These are phyloP conservation scores for Shinisaurus crocodilurus DNA, from an alignment of 2,113 vertebrate genomes.

Conservation along the genomic window DNA sequence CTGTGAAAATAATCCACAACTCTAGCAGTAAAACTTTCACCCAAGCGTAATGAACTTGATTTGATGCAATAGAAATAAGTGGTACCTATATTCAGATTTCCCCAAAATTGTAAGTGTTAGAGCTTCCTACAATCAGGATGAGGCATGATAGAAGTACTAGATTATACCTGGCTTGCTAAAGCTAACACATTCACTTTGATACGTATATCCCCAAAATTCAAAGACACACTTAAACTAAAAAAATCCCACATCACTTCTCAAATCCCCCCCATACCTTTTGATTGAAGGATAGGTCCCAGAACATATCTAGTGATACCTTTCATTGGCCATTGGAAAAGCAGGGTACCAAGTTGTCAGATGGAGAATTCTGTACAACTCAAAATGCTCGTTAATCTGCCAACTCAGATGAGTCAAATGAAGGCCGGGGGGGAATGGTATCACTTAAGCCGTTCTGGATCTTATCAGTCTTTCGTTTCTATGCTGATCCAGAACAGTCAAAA, in stretches of 20 bases:
- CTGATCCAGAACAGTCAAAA: not conserved
- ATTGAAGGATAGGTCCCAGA: not conserved
- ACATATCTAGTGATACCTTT: not conserved
- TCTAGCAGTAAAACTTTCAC: constrained; percentile 17
- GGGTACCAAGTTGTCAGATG: too few species aligned
- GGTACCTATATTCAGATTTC: not conserved
- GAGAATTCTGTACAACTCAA: not conserved
- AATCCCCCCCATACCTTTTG: not conserved
- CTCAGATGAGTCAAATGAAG: not conserved
- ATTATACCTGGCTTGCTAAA: not conserved
- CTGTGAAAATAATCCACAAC: constrained; percentile 77
- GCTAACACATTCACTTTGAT: not conserved
- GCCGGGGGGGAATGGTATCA: too few species aligned
- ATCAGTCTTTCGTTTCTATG: not conserved
- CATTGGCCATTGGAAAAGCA: not conserved
- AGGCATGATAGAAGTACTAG: not conserved
- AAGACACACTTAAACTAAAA: not conserved
- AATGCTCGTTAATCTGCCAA: not conserved
- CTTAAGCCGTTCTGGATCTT: not conserved
- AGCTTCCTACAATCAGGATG: not conserved
- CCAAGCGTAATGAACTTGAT: not conserved
- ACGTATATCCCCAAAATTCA: not conserved
- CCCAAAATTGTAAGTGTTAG: not conserved
- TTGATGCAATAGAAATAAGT: not conserved
- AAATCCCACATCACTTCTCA: not conserved